Percentiles rank a stretch among this genome's conserved stretches.
Conservation (phyloP, 2,113 vertebrate genomes). For the Dendropsophus ebraccatus region DNA sequence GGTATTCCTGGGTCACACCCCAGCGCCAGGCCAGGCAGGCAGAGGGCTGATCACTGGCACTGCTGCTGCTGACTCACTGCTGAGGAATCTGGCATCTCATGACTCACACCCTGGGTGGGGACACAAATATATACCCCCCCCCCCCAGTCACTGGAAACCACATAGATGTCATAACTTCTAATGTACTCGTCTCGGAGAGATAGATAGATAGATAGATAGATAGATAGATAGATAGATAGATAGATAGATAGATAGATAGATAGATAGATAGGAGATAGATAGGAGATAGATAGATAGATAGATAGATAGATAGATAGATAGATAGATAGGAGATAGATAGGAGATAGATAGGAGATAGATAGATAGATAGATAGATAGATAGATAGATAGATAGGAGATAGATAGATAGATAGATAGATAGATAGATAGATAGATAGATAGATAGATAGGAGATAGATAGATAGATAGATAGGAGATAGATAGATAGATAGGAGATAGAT, state of each 20-base stretch:
- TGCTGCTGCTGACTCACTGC: constrained; percentile 42
- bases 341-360: no score
- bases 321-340: neutral
- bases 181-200: constrained; percentile 1
- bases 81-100: constrained; percentile 48
- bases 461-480: no score
- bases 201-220: neutral
- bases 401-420: neutral
- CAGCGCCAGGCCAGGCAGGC: neutral
- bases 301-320: no score
- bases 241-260: no score
- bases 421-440: neutral
- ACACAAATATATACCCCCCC: neutral
- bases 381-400: neutral
- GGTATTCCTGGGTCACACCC: no score
- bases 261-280: no score
- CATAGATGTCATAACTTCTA: constrained; percentile 8
- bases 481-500: neutral
- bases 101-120: constrained; percentile 9
- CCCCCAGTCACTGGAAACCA: neutral
- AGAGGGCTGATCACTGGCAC: constrained; percentile 5
- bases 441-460: no score
- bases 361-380: neutral
- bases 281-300: no score
- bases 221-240: no score